Conservation (phyloP, 2,797 vertebrate genomes). For the Gouania willdenowi region DNA sequence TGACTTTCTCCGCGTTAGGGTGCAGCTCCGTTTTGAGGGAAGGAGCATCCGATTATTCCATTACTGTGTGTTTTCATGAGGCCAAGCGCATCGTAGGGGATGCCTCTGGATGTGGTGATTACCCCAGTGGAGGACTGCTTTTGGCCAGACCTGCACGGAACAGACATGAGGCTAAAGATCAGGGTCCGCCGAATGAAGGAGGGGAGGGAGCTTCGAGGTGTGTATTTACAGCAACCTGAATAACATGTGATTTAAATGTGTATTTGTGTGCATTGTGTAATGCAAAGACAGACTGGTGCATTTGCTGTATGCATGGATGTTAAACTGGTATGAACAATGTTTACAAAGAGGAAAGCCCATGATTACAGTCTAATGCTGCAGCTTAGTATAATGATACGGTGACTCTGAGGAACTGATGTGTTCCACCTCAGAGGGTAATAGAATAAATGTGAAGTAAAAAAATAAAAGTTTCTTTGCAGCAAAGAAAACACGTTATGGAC, state of each 20-base stretch:
- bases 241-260: neutral
- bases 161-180: conserved; percentile 90
- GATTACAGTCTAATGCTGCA: conserved; percentile 17
- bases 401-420: conserved; percentile 26
- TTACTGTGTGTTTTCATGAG: conserved; percentile 8
- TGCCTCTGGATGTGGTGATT: conserved; percentile 86
- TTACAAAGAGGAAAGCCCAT: conserved; percentile 4
- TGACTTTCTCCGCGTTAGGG: neutral
- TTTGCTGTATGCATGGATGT: neutral
- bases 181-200: conserved; percentile 88
- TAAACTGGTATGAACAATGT: neutral
- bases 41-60: conserved; percentile 22
- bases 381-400: conserved; percentile 29
- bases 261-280: neutral
- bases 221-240: conserved; percentile 62
- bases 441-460: conserved; percentile 24
- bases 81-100: conserved; percentile 57
- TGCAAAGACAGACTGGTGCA: neutral
- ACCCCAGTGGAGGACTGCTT: conserved; percentile 81
- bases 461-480: conserved; percentile 8
- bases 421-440: conserved; percentile 26
- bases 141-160: conserved; percentile 81
- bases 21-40: conserved; percentile 22
- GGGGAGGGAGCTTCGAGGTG: conserved; percentile 85
- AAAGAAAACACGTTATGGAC: neutral